A percentile compares a stretch with the other conserved stretches of the same genome.
phyloP scores from a whole-genome alignment of 2,797 vertebrate genomes.

The Pantherophis vulpinus region DNA sequence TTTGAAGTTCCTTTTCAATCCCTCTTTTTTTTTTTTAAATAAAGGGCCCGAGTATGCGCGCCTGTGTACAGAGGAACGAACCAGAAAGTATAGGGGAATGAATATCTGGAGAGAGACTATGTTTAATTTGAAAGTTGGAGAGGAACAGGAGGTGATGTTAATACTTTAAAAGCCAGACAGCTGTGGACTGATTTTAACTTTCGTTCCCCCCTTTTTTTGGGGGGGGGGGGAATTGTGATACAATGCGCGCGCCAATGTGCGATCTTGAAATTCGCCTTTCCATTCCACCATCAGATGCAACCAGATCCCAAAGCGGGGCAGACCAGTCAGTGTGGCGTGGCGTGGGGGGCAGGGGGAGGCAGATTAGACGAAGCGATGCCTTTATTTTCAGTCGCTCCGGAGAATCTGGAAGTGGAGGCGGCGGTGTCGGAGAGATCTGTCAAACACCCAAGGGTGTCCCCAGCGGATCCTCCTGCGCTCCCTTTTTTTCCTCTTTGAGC shows the following conservation, averaged over 20 bases:
- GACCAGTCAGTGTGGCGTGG: background rate
- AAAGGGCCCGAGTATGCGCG: constrained; percentile 33
- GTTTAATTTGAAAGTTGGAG: background rate
- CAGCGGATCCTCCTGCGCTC: constrained; percentile 20
- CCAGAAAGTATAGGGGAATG: background rate
- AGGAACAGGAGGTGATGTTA: background rate
- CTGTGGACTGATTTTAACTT: background rate
- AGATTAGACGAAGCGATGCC: background rate
- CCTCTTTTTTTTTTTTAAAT: background rate
- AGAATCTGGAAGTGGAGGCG: background rate
- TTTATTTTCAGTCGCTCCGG: background rate
- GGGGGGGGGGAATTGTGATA: background rate
- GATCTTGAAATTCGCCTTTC: constrained; percentile 28
- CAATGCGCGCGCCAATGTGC: background rate
- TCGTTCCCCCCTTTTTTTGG: background rate
- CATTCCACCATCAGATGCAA: constrained; percentile 24
- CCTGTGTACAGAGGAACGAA: constrained; percentile 5
- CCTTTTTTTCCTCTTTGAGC: constrained; percentile 1
- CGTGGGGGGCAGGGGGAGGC: background rate
- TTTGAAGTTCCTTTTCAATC: constrained; percentile 50
- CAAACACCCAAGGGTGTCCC: constrained; percentile 17
- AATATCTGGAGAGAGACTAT: background rate
- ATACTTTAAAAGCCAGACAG: constrained; percentile 11
- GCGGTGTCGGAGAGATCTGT: background rate
- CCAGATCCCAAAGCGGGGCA: constrained; percentile 5